Conservation (phyloP, 2,888 invertebrate genomes). For the Drosophila subquinaria region DNA sequence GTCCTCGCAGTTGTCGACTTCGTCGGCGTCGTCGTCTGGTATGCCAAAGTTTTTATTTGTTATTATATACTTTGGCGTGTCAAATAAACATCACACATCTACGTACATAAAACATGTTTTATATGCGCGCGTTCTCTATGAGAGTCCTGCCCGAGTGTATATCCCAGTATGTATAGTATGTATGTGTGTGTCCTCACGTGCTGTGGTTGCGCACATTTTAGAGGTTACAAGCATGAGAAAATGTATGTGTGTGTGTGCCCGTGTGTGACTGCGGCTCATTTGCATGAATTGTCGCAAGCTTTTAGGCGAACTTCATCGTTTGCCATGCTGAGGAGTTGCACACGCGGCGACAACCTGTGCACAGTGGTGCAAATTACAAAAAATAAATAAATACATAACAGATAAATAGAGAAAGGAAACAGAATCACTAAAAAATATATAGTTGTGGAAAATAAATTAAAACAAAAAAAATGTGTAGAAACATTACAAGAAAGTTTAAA, state of each 20-base stretch:
- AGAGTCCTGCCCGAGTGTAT: constrained; percentile 15
- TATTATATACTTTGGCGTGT: constrained; percentile 82
- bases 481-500: too few species aligned
- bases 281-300: constrained; percentile 81
- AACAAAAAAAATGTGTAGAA: too few species aligned
- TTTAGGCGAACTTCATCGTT: constrained; percentile 72
- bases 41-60: constrained; percentile 79
- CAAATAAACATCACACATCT: constrained; percentile 82
- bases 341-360: constrained; percentile 42
- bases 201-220: constrained; percentile 76
- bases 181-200: constrained; percentile 60
- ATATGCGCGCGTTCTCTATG: constrained; percentile 56
- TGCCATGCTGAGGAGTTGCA: constrained; percentile 31
- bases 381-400: neutral
- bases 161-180: constrained; percentile 6
- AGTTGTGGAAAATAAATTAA: too few species aligned
- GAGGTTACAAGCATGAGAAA: constrained; percentile 52
- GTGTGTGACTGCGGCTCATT: constrained; percentile 75
- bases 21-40: constrained; percentile 43
- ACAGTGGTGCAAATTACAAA: constrained; percentile 23
- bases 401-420: neutral
- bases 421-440: too few species aligned
- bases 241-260: constrained; percentile 15
- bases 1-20: constrained; percentile 9
- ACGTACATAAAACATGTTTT: constrained; percentile 80